Evolutionary conservation across 2,113 vertebrate species (phyloP).

Genomic region (Sceloporus tristichus): DNA sequence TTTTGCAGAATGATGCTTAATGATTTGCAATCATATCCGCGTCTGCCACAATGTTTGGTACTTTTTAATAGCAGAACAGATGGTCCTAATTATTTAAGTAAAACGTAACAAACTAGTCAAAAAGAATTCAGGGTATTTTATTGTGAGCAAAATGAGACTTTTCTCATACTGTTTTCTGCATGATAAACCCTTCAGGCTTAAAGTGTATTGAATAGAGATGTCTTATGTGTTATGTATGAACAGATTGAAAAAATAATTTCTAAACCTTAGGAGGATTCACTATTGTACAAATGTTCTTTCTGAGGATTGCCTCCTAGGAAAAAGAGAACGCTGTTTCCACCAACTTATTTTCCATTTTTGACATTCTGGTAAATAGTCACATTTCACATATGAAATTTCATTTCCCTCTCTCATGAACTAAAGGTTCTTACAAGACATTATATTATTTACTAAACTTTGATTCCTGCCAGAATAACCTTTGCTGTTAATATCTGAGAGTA

Average conservation of each 20-base stretch:
- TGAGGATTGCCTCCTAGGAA: not conserved
- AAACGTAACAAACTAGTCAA: slow-evolving; percentile 55
- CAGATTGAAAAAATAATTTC: slow-evolving; percentile 45
- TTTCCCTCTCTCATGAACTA: slow-evolving; percentile 37
- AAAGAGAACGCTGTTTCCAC: slow-evolving; percentile 21
- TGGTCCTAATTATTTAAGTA: slow-evolving; percentile 62
- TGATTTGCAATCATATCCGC: slow-evolving; percentile 49
- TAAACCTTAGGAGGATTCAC: slow-evolving; percentile 40
- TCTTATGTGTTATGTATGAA: slow-evolving; percentile 6
- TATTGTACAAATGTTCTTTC: slow-evolving; percentile 25
- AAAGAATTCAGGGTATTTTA: slow-evolving; percentile 53
- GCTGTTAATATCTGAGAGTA: slow-evolving; percentile 5
- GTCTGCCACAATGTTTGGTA: slow-evolving; percentile 50
- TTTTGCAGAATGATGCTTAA: slow-evolving; percentile 48
- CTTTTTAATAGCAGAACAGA: slow-evolving; percentile 58
- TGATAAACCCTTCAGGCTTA: slow-evolving; percentile 40
- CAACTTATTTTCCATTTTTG: slow-evolving; percentile 45
- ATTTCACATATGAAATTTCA: slow-evolving; percentile 44
- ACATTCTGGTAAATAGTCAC: slow-evolving; percentile 35
- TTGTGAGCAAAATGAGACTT: not conserved
- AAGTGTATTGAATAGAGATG: slow-evolving; percentile 35
- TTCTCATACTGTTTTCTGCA: slow-evolving; percentile 24
- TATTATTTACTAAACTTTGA: slow-evolving; percentile 38
- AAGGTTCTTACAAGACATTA: slow-evolving; percentile 32
- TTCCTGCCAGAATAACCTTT: not conserved